Percentiles rank a stretch among this genome's conserved stretches.
phyloP scores from a whole-genome alignment of 2,888 invertebrate species.

The Tubiluchus corallicola region DNA sequence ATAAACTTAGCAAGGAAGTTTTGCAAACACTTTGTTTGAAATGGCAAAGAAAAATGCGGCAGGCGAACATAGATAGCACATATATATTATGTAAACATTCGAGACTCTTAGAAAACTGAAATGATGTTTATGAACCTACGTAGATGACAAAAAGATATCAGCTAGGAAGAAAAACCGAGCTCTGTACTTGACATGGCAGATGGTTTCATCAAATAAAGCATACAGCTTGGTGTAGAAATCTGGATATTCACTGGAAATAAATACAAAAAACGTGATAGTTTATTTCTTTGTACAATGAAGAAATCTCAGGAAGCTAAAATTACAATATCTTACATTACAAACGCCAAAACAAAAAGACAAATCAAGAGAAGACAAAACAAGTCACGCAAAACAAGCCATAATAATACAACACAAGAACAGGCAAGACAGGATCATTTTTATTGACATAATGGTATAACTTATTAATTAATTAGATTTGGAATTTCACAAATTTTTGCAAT shows the following conservation, averaged over 20 bases:
- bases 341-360: background rate
- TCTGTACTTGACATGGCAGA: slow-evolving; percentile 76
- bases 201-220: slow-evolving; percentile 71
- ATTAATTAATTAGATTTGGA: too few relatives aligned
- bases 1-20: too few relatives aligned
- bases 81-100: too few relatives aligned
- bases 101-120: too few relatives aligned
- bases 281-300: too few relatives aligned
- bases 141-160: slow-evolving; percentile 77
- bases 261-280: slow-evolving; percentile 10
- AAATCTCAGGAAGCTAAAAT: slow-evolving; percentile 2
- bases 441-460: too few relatives aligned
- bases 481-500: too few relatives aligned
- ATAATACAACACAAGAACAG: too few relatives aligned
- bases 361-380: too few relatives aligned
- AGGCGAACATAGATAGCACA: background rate
- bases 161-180: slow-evolving; percentile 67
- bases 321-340: background rate
- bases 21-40: too few relatives aligned
- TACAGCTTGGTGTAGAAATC: slow-evolving; percentile 88
- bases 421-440: too few relatives aligned
- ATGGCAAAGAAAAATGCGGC: slow-evolving; percentile 4
- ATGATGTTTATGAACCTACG: slow-evolving; percentile 38
- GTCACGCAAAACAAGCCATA: too few relatives aligned
- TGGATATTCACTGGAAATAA: slow-evolving; percentile 54